Conservation (phyloP, 2,797 vertebrate genomes). For the Pristis pectinata region DNA sequence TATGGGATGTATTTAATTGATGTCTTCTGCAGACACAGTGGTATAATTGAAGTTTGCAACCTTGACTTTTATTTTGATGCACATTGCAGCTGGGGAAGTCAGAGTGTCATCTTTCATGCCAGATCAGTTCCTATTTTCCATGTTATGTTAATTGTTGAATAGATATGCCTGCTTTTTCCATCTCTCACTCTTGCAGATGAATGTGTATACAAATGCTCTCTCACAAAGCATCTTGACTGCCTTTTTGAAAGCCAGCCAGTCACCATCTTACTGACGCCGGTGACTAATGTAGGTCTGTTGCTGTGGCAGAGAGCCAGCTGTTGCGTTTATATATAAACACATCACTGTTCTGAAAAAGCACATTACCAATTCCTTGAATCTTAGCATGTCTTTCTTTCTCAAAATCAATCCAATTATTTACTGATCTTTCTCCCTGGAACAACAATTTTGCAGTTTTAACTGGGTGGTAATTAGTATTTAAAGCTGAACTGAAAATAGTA, state of each 20-base stretch:
- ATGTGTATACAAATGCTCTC: not conserved
- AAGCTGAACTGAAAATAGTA: conserved; percentile 31
- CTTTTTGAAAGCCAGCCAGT: conserved; percentile 19
- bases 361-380: not conserved
- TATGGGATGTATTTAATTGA: not conserved
- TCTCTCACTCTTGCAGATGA: not conserved
- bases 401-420: conserved; percentile 11
- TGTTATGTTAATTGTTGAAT: not conserved
- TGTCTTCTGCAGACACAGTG: not conserved
- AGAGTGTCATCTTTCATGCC: not conserved
- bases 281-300: conserved; percentile 24
- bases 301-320: not conserved
- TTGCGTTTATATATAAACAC: conserved; percentile 31
- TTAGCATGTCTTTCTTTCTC: not conserved
- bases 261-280: conserved; percentile 21
- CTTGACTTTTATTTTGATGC: not conserved
- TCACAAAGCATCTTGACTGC: conserved; percentile 23
- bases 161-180: not conserved
- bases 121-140: not conserved
- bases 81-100: not conserved
- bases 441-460: not conserved
- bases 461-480: not conserved
- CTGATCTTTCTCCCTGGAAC: not conserved
- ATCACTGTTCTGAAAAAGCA: conserved; percentile 30
- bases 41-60: conserved; percentile 13